A percentile compares a stretch with the other conserved stretches of the same genome.
These are phyloP conservation scores for Pseudomyrmex dendroicus DNA, from an alignment of 1,140 invertebrate genomes.

Conservation along the genomic window DNA sequence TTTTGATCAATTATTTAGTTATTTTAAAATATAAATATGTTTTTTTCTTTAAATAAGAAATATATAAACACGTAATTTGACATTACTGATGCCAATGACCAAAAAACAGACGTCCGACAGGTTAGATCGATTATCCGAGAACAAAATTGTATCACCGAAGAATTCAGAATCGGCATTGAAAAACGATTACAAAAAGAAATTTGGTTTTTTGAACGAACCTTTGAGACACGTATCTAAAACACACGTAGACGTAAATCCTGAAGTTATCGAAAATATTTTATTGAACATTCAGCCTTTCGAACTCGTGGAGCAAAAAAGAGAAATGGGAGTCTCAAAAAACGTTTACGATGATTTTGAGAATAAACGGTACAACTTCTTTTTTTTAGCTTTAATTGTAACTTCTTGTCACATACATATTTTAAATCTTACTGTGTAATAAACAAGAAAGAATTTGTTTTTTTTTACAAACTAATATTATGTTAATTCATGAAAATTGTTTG, in stretches of 20 bases:
- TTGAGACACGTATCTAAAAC: constrained; percentile 14
- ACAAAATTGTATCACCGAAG: not conserved
- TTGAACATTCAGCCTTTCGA: constrained; percentile 44
- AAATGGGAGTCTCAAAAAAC: not conserved
- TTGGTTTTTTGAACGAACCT: constrained; percentile 11
- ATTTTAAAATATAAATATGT: not conserved
- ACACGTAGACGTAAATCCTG: constrained; percentile 35
- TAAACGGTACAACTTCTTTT: constrained; percentile 21
- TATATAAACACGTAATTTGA: not conserved
- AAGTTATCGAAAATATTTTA: constrained; percentile 46
- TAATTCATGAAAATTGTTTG: not conserved
- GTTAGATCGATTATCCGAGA: constrained; percentile 8
- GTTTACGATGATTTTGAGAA: constrained; percentile 38
- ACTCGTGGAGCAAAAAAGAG: not conserved
- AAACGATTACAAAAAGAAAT: not conserved
- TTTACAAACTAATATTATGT: no score
- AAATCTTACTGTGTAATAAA: not conserved
- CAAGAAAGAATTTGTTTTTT: no score
- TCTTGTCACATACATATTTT: not conserved
- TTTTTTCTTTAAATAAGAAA: not conserved
- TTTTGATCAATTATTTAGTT: no score
- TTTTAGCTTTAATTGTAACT: not conserved
- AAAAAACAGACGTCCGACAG: constrained; percentile 37
- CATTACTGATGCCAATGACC: constrained; percentile 18
- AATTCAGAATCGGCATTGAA: constrained; percentile 14